phyloP scores from a whole-genome alignment of 2,888 invertebrate genomes.

The Lithophane socia region DNA sequence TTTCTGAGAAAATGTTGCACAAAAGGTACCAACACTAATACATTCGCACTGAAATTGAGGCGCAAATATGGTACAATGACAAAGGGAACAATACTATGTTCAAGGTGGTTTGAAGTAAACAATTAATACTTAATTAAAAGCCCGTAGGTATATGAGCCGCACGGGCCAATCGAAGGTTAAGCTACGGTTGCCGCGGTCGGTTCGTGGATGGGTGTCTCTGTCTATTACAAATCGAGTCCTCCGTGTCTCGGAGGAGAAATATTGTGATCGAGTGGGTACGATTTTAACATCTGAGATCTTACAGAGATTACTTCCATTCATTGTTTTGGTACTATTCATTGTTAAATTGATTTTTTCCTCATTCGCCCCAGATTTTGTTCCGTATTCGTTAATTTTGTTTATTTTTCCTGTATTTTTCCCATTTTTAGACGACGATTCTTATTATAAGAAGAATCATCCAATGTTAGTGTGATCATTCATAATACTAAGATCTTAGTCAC shows the following conservation, averaged over 20 bases:
- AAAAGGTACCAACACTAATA: background rate
- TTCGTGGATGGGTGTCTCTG: background rate
- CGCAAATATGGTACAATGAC: background rate
- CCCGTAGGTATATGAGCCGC: no score
- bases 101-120: background rate
- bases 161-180: no score
- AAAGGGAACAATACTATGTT: background rate
- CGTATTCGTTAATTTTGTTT: background rate
- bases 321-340: background rate
- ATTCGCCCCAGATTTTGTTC: background rate
- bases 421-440: background rate
- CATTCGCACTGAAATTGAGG: background rate
- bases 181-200: background rate
- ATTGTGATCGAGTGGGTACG: background rate
- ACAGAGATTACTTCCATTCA: background rate
- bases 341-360: background rate
- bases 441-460: background rate
- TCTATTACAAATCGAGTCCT: background rate
- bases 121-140: background rate
- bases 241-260: background rate
- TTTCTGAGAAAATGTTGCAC: conserved; percentile 42
- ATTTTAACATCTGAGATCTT: background rate
- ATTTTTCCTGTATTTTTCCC: background rate
- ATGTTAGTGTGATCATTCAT: background rate
- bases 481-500: conserved; percentile 10